Evolutionary conservation across 2,113 vertebrate species (phyloP), one percentile per base, ranked within the genome.

Genomic region (Abramis brama): DNA sequence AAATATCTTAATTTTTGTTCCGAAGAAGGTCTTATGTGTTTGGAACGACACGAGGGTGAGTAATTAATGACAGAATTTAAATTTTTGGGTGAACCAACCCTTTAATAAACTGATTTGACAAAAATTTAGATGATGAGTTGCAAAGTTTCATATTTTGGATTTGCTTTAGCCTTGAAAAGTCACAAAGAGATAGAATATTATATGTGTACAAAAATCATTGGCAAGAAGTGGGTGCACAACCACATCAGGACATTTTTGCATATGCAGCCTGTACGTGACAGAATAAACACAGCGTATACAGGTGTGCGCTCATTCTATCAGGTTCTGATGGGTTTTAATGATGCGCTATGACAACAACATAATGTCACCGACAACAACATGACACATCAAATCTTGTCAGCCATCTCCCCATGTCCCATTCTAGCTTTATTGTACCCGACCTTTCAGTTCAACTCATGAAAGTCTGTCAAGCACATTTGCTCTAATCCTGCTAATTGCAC

Each of bases 401-500:
- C 59, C 2, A 17, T 66, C 57, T 81, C 39, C 25, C 39, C 43
- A 12, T 30, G n/a, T 55, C 25, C n/a, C 5, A 50, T 81, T 66
- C 9, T 25, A 70, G 25, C 27, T 70, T 36, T 45, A 30, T 45
- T 66, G 45, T 17, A 70, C 45, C 19, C 9, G 27, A 70, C 80
- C 27, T 82, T 82, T 55, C 25, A 71, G 33, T 83, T 57, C 68
- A 9, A 39, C 6, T 11, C 30, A 39, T 70, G 47, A 59, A 43
- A 39, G 21, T 59, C 52, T 73, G 68, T 83, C 82, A 73, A 74
- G 66, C 50, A 73, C 30, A 73, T 83, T 73, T 73, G 73, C 50
- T 83, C 15, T 33, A 74, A 52, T 57, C 30, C 47, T 73, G 68
- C 82, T 39, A 73, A 83, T 57, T 73, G 82, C 33, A 23, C 27